Conservation (phyloP, 2,113 vertebrate genomes). For the Myotis yumanensis region DNA sequence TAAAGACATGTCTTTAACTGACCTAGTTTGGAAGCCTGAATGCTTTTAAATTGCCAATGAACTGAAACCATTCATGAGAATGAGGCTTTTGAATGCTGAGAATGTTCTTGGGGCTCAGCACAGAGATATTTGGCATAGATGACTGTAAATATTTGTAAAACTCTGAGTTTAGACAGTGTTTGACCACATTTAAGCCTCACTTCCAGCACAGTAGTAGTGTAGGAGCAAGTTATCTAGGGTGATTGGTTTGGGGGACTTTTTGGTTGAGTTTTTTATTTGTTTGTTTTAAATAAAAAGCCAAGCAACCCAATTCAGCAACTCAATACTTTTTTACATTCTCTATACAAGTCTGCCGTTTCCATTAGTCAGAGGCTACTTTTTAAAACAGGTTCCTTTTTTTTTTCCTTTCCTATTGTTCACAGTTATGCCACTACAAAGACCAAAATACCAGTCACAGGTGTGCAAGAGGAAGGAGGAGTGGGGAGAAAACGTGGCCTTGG, state of each 20-base stretch:
- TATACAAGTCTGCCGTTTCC: background rate
- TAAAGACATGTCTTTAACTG: slow-evolving; percentile 59
- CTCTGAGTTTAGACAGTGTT: slow-evolving; percentile 79
- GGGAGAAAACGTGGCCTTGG: background rate
- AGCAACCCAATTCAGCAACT: background rate
- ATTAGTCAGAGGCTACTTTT: slow-evolving; percentile 27
- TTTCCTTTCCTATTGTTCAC: background rate
- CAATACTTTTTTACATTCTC: slow-evolving; percentile 28
- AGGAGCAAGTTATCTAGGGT: slow-evolving; percentile 68
- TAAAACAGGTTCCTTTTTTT: background rate
- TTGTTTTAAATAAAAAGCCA: slow-evolving; percentile 62
- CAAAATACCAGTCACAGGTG: background rate
- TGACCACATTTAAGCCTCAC: slow-evolving; percentile 74
- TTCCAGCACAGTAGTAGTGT: slow-evolving; percentile 62
- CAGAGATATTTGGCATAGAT: slow-evolving; percentile 83
- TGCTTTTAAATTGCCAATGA: slow-evolving; percentile 70
- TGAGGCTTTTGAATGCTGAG: slow-evolving; percentile 70
- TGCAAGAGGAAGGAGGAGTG: background rate
- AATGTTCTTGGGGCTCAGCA: slow-evolving; percentile 79
- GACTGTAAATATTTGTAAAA: slow-evolving; percentile 85
- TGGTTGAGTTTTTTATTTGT: background rate
- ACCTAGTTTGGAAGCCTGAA: slow-evolving; percentile 74
- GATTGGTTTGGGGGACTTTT: background rate
- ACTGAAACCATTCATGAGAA: slow-evolving; percentile 74
- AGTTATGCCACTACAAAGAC: background rate